These are phyloP conservation scores for Suncus etruscus DNA, from an alignment of 2,113 vertebrate species.

Conservation along the genomic window DNA sequence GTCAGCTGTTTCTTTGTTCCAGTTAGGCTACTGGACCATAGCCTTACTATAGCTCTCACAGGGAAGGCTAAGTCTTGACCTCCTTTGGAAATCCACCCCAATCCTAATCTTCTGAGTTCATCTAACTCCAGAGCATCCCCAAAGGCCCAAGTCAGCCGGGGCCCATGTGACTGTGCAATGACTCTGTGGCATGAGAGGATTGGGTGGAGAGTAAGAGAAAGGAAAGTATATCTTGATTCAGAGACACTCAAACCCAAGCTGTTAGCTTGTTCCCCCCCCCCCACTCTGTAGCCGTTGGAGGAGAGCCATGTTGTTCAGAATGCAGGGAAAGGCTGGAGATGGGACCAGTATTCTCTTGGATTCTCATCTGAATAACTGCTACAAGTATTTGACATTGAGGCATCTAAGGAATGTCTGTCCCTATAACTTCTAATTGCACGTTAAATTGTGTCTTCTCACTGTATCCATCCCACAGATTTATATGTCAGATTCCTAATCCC, in stretches of 20 bases:
- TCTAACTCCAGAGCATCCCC: background rate
- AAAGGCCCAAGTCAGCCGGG: too few relatives aligned
- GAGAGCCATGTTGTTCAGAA: background rate
- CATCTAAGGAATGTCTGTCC: background rate
- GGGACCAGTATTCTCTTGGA: background rate
- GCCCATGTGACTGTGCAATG: too few relatives aligned
- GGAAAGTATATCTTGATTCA: background rate
- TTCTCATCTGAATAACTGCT: background rate
- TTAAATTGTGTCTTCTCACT: background rate
- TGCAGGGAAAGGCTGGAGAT: background rate
- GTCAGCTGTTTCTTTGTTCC: too few relatives aligned
- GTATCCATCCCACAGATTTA: background rate
- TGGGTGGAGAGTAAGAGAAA: background rate
- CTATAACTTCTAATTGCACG: background rate
- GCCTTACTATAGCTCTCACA: too few relatives aligned
- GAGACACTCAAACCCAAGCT: background rate
- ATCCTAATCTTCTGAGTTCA: background rate
- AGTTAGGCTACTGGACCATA: background rate
- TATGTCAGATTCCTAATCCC: background rate
- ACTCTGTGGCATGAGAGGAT: background rate
- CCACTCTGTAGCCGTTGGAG: background rate
- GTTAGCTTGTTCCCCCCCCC: background rate
- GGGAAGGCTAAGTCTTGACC: background rate
- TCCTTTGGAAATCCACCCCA: background rate
- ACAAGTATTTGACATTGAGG: background rate